phyloP scores from a whole-genome alignment of 2,113 vertebrate genomes.

The Vulpes vulpes region DNA sequence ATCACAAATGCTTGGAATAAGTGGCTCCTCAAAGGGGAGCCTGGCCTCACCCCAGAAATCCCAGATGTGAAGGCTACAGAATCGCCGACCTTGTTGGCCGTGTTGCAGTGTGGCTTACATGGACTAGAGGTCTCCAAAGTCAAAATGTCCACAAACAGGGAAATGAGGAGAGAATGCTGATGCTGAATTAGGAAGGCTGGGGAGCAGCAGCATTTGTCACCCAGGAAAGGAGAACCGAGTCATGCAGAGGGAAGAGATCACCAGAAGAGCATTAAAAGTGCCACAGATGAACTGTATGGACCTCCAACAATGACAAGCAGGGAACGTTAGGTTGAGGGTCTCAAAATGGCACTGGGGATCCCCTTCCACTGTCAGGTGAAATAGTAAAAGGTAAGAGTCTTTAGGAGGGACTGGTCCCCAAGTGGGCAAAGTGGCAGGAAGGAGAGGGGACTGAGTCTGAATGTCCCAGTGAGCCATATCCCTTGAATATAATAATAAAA shows the following conservation, averaged over 20 bases:
- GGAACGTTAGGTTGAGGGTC: not conserved
- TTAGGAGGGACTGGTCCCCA: not conserved
- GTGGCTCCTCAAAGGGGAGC: not conserved
- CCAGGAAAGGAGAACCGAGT: not conserved
- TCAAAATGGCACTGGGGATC: accelerated
- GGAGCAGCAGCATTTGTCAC: not conserved
- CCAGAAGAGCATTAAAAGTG: not conserved
- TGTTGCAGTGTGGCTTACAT: not conserved
- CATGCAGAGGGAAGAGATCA: not conserved
- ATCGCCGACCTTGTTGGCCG: not conserved
- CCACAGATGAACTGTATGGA: not conserved
- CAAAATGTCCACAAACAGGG: not conserved
- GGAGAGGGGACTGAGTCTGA: not conserved
- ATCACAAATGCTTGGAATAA: not conserved
- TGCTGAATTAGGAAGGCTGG: not conserved
- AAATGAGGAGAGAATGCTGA: not conserved
- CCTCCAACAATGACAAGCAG: not conserved
- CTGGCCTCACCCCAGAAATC: not conserved
- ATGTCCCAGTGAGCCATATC: not conserved
- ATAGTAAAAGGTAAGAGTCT: not conserved
- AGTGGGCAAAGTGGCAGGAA: not conserved
- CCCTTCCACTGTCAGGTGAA: not conserved
- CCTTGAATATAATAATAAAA: no score
- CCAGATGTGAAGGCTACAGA: accelerated
- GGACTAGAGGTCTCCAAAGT: not conserved